These are phyloP conservation scores for Melanotaenia trifasciata DNA, from an alignment of 2,797 vertebrate genomes.

Conservation along the genomic window DNA sequence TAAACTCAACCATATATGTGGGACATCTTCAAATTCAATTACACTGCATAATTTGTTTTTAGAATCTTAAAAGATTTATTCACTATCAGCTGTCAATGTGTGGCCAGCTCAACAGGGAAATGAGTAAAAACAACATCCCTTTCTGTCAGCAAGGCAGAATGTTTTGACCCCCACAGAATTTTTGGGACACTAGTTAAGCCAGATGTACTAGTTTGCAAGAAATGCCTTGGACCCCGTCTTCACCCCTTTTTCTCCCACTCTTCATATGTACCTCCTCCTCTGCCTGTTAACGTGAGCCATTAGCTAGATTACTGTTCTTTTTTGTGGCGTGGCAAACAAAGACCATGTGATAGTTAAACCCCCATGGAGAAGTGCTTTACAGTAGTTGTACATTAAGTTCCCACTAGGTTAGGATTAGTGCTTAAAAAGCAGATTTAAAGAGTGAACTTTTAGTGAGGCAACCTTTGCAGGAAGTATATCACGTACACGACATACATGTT, in stretches of 20 bases:
- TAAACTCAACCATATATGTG: neutral
- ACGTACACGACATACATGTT: conserved; percentile 14
- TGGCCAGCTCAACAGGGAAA: conserved; percentile 18
- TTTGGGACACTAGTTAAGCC: conserved; percentile 21
- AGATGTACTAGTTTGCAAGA: conserved; percentile 43
- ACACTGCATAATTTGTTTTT: neutral
- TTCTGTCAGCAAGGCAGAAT: conserved; percentile 18
- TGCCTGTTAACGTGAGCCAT: conserved; percentile 38
- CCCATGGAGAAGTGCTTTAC: conserved; percentile 18
- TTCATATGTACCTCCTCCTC: conserved; percentile 31
- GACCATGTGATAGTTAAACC: conserved; percentile 57
- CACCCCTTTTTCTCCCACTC: conserved; percentile 12
- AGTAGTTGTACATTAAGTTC: conserved; percentile 48
- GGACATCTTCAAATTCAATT: neutral
- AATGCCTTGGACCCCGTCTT: neutral
- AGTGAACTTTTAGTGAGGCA: conserved; percentile 12
- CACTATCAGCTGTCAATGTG: neutral
- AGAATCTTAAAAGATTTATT: conserved; percentile 3
- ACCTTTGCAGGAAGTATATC: conserved; percentile 36
- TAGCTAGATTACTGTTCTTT: conserved; percentile 50
- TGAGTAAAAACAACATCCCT: conserved; percentile 20
- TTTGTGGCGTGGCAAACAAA: conserved; percentile 51
- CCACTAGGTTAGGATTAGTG: conserved; percentile 44
- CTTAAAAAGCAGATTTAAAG: conserved; percentile 12
- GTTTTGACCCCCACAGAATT: conserved; percentile 5